A percentile compares a stretch with the other conserved stretches of the same genome.
These are phyloP conservation scores for Drosophila suboccidentalis DNA, from an alignment of 2,888 invertebrate genomes.

Conservation along the genomic window DNA sequence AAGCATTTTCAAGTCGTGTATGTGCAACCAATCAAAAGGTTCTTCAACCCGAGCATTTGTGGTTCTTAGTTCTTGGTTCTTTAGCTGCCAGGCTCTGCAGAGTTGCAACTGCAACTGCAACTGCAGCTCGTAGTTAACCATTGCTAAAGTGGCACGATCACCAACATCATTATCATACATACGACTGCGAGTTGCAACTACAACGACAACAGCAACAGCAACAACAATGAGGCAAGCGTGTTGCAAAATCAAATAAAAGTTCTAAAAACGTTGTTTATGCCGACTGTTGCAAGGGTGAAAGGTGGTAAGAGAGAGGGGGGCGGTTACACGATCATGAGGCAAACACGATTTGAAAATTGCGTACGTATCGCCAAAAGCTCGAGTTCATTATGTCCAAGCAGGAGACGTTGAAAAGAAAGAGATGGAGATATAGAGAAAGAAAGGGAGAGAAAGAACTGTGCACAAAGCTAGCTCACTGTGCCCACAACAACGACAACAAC, in stretches of 20 bases:
- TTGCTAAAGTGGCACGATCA: constrained; percentile 83
- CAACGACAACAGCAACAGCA: constrained; percentile 24
- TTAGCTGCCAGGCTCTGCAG: constrained; percentile 14
- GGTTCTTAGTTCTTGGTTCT: background rate
- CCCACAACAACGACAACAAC: constrained; percentile 46
- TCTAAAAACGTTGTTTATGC: constrained; percentile 60
- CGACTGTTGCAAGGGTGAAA: constrained; percentile 14
- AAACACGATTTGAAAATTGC: constrained; percentile 80
- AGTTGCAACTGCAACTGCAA: constrained; percentile 8
- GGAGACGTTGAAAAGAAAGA: constrained; percentile 35
- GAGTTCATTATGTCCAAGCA: constrained; percentile 78
- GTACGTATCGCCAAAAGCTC: constrained; percentile 70
- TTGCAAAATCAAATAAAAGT: constrained; percentile 77
- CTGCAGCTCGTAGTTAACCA: constrained; percentile 62
- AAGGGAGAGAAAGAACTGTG: constrained; percentile 21
- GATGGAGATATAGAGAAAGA: constrained; percentile 1
- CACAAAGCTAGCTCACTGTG: constrained; percentile 73
- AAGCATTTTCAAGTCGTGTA: constrained; percentile 64
- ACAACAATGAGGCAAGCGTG: constrained; percentile 46
- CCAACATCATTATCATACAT: constrained; percentile 81
- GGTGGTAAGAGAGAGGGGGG: background rate
- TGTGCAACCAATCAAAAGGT: constrained; percentile 81
- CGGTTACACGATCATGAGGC: constrained; percentile 51
- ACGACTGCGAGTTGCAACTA: constrained; percentile 38
- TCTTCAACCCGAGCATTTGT: constrained; percentile 68